Conservation (phyloP, 2,888 invertebrate species). For the Diaprepes abbreviatus region DNA sequence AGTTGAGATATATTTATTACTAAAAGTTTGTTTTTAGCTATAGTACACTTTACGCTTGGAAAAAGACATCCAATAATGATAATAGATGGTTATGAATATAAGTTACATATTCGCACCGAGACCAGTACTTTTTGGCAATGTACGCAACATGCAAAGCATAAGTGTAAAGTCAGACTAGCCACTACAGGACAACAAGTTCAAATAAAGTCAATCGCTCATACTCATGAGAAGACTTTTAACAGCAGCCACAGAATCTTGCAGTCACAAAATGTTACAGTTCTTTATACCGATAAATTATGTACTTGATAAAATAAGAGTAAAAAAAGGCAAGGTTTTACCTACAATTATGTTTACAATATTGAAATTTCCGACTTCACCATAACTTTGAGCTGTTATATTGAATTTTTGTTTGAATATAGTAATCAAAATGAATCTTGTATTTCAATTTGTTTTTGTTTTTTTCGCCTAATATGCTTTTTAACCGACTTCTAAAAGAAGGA, state of each 20-base stretch:
- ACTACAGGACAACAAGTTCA: slow-evolving; percentile 50
- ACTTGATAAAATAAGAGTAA: too few species aligned
- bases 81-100: slow-evolving; percentile 54
- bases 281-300: slow-evolving; percentile 18
- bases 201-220: slow-evolving; percentile 37
- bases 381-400: too few species aligned
- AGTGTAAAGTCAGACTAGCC: slow-evolving; percentile 50
- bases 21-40: slow-evolving; percentile 43
- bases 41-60: slow-evolving; percentile 53
- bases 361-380: too few species aligned
- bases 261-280: slow-evolving; percentile 11
- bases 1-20: too few species aligned
- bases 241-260: slow-evolving; percentile 3
- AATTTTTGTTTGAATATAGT: too few species aligned
- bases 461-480: too few species aligned
- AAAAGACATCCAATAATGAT: slow-evolving; percentile 56
- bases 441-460: too few species aligned
- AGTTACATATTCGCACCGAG: slow-evolving; percentile 48
- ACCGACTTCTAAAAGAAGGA: too few species aligned
- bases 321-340: too few species aligned
- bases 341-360: too few species aligned
- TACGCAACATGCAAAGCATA: slow-evolving; percentile 47
- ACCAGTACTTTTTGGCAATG: slow-evolving; percentile 54
- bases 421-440: too few species aligned
- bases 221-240: slow-evolving; percentile 11